Percentiles rank a stretch among this genome's conserved stretches.
These are phyloP conservation scores for Pampusana beccarii DNA, from an alignment of 2,113 vertebrate genomes.

Conservation along the genomic window DNA sequence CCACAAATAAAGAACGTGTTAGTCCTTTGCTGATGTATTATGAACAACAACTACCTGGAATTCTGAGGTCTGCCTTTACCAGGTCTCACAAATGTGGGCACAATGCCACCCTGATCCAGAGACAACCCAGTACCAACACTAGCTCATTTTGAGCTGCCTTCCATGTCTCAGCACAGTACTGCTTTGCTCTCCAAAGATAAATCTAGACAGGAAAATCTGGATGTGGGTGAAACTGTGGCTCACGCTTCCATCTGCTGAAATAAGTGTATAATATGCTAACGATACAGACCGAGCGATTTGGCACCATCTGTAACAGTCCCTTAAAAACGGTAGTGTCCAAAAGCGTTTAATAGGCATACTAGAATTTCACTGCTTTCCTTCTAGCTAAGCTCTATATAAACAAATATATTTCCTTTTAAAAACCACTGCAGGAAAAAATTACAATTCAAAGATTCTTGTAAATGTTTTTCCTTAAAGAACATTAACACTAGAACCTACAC, in stretches of 20 bases:
- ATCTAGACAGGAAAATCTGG: background rate
- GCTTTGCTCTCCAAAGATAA: background rate
- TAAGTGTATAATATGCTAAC: background rate
- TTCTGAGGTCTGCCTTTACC: background rate
- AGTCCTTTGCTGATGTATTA: background rate
- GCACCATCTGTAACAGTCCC: background rate
- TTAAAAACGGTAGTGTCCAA: background rate
- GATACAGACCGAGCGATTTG: rapidly evolving
- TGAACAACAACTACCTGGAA: background rate
- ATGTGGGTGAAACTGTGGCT: background rate
- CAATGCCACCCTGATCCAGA: background rate
- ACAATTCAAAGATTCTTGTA: background rate
- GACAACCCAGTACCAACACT: background rate
- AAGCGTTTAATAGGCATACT: background rate
- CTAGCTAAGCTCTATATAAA: background rate
- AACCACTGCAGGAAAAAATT: background rate
- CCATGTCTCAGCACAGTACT: background rate
- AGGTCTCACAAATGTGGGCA: background rate
- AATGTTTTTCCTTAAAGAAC: background rate
- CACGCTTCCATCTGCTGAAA: background rate
- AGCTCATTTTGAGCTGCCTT: background rate
- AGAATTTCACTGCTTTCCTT: conserved; percentile 31
- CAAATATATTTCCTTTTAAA: conserved; percentile 8
- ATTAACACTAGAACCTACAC: background rate
- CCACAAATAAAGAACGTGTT: background rate